A percentile compares a stretch with the other conserved stretches of the same genome.
phyloP scores from a whole-genome alignment of 2,797 vertebrate species.

The Spondyliosoma cantharus region DNA sequence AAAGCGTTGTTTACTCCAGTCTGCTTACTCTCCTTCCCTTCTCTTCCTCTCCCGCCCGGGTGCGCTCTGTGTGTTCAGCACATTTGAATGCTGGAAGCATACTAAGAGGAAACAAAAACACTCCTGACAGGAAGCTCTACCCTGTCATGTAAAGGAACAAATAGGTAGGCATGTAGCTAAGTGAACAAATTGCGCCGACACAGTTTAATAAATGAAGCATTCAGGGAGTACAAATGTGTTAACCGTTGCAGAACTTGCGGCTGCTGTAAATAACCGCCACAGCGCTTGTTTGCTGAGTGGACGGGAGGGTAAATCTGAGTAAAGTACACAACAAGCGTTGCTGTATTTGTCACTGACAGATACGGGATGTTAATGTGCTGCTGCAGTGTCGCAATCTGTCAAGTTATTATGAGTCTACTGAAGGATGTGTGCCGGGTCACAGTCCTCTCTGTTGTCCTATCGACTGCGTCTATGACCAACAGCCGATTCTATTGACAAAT shows the following conservation, averaged over 20 bases:
- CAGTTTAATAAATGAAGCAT: constrained; percentile 79
- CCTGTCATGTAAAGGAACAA: constrained; percentile 82
- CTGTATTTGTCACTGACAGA: constrained; percentile 54
- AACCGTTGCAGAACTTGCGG: constrained; percentile 63
- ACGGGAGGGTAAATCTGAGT: constrained; percentile 49
- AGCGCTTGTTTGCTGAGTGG: constrained; percentile 70
- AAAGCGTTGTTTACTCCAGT: constrained; percentile 85
- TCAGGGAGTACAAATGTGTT: constrained; percentile 80
- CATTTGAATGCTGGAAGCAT: constrained; percentile 77
- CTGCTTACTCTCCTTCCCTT: constrained; percentile 69
- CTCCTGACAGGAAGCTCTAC: constrained; percentile 82
- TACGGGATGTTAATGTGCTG: constrained; percentile 28
- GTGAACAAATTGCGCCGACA: constrained; percentile 77
- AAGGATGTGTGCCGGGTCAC: constrained; percentile 43
- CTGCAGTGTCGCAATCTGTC: constrained; percentile 33
- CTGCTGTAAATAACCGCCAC: constrained; percentile 69
- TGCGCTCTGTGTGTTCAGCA: constrained; percentile 77
- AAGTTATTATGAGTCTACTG: constrained; percentile 50
- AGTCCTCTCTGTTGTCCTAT: constrained; percentile 52
- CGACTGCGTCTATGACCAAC: constrained; percentile 60
- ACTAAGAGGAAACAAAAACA: constrained; percentile 79
- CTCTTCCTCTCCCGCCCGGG: constrained; percentile 73
- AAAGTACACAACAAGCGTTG: constrained; percentile 49
- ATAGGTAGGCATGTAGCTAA: constrained; percentile 76
- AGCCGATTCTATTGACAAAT: constrained; percentile 65